Conservation (phyloP, 2,888 invertebrate species). For the Ophioninae sp. region DNA sequence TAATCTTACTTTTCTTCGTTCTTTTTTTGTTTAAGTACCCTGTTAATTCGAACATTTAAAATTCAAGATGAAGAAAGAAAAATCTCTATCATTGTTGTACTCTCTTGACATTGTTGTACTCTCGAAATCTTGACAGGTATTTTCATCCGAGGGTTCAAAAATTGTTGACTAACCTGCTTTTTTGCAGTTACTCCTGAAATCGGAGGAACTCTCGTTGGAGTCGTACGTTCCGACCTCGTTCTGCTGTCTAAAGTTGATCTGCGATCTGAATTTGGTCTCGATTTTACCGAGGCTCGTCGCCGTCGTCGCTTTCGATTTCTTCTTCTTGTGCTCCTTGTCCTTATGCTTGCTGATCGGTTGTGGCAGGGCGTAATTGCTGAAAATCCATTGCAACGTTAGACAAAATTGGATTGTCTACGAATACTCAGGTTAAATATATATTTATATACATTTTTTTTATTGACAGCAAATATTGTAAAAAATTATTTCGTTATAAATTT, state of each 20-base stretch:
- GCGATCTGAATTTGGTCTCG: slow-evolving; percentile 25
- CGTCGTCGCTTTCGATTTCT: slow-evolving; percentile 81
- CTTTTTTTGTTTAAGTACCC: slow-evolving; percentile 14
- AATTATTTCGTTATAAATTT: too few relatives aligned
- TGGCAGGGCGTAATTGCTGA: slow-evolving; percentile 79
- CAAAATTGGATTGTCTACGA: background rate
- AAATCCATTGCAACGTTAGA: slow-evolving; percentile 38
- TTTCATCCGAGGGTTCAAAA: background rate
- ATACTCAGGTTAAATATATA: too few relatives aligned
- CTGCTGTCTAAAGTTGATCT: slow-evolving; percentile 31
- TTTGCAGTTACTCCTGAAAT: slow-evolving; percentile 48
- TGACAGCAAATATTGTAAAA: background rate
- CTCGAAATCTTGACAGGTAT: slow-evolving; percentile 16
- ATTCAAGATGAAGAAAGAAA: background rate
- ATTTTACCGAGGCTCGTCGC: slow-evolving; percentile 35
- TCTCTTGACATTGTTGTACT: slow-evolving; percentile 59
- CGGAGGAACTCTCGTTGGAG: slow-evolving; percentile 36
- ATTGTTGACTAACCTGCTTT: slow-evolving; percentile 65
- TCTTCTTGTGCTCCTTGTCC: slow-evolving; percentile 85
- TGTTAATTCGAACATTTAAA: slow-evolving; percentile 17
- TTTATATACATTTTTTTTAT: background rate
- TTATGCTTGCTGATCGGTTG: slow-evolving; percentile 83
- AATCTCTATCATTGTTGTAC: slow-evolving; percentile 34
- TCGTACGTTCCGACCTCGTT: slow-evolving; percentile 55
- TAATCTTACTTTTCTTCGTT: background rate